Base-by-base conservation (phyloP, 2,888 invertebrate genomes). In the Neria commutata region DNA sequence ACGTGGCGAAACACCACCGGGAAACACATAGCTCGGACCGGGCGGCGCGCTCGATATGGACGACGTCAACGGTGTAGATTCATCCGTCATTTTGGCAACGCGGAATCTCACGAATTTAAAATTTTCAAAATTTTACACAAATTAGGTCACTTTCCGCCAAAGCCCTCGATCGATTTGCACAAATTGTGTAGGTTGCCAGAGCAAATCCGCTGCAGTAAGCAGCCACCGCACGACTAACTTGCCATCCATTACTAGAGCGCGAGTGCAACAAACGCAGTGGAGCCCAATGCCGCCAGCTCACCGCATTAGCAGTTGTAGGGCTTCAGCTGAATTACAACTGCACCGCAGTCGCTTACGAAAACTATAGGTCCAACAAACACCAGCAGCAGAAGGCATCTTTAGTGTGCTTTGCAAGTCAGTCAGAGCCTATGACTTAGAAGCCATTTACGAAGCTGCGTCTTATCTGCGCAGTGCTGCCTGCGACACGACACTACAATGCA, bases 11-110 rank as follows among this genome's bases (percentile, higher is more conserved):
- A 84, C 83, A 29, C 83, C 81, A 26, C 83, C 81, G 26, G 85
- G 84, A 66, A 85, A 85, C 2, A 84, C 81, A 67, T 85, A 84
- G 47, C 77, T 74, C n/a, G 84, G 81, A 29, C 81, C 81, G 54
- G 70, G 67, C 29, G 75, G 71, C n/a, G 80, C 75, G 62, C 76
- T 73, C 33, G 74, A 61, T 3, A 79, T 61, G 40, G 42, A 25
- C 56, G 17, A 58, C 11, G 83, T 83, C 59, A 86, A 73, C 56
- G 84, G 83, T 45, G 86, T 86, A 61, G 83, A 82, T 77, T 86
- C 86, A 54, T 83, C 83, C n/a, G 78, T 68, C 80, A 81, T 75
- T 49, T n/a, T 54, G 19, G 19, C 11, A n/a, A n/a, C n/a, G n/a
- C n/a, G n/a, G n/a, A n/a, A n/a, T n/a, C n/a, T n/a, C n/a, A n/a